A percentile compares a stretch with the other conserved stretches of the same genome.
These are phyloP conservation scores for Cinclus cinclus DNA, from an alignment of 2,113 vertebrate genomes.

Conservation along the genomic window DNA sequence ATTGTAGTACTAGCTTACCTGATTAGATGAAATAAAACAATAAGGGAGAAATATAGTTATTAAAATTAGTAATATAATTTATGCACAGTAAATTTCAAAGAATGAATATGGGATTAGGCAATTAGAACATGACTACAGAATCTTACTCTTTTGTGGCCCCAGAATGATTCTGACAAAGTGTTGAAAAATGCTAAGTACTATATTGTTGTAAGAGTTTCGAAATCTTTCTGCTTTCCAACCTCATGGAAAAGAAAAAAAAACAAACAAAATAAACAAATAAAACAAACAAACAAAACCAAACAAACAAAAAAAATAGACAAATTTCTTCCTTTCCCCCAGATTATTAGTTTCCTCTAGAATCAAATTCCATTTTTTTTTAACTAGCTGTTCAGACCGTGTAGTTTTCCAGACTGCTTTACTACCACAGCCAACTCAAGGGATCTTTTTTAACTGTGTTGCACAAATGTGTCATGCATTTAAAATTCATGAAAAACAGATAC, in stretches of 20 bases:
- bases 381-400: background rate
- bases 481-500: background rate
- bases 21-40: background rate
- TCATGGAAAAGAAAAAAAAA: background rate
- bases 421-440: background rate
- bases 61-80: background rate
- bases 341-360: background rate
- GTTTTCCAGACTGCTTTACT: background rate
- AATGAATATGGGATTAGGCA: background rate
- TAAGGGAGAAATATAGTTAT: background rate
- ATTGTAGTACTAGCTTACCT: background rate
- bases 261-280: background rate
- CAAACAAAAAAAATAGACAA: accelerated
- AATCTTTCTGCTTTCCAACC: background rate
- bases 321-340: accelerated
- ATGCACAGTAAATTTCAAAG: background rate
- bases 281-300: no score
- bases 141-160: background rate
- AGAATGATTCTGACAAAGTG: background rate
- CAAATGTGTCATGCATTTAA: background rate
- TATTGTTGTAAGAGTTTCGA: background rate
- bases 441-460: background rate
- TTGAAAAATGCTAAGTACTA: background rate
- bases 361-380: background rate
- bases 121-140: background rate